A percentile compares a stretch with the other conserved stretches of the same genome.
Conservation (phyloP, 2,888 invertebrate species). For the Ormia ochracea region DNA sequence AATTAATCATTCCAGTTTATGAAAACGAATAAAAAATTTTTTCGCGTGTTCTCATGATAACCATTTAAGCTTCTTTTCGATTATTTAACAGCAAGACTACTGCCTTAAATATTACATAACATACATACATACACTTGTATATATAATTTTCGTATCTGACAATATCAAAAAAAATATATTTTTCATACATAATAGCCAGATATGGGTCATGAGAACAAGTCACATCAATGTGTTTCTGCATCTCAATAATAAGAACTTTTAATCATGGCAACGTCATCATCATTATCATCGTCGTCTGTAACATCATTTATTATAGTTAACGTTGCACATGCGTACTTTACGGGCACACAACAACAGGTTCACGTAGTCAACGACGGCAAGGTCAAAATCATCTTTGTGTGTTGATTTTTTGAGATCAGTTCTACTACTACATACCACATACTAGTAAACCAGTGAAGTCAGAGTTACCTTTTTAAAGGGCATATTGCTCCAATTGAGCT, state of each 20-base stretch:
- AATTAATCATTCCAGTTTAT: too few species aligned
- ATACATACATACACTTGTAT: neutral
- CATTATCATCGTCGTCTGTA: neutral
- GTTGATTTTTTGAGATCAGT: constrained; percentile 19
- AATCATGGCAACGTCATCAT: constrained; percentile 9
- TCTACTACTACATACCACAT: too few species aligned
- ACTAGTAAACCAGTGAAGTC: neutral
- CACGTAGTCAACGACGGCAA: constrained; percentile 43
- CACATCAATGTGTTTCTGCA: constrained; percentile 1
- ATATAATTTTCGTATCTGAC: neutral
- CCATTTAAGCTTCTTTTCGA: neutral
- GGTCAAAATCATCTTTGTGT: constrained; percentile 49
- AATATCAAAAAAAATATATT: neutral
- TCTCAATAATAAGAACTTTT: constrained; percentile 42
- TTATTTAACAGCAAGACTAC: neutral
- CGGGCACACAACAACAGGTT: constrained; percentile 44
- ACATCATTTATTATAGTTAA: neutral
- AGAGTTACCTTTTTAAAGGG: neutral
- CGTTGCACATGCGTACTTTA: neutral
- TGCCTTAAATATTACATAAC: neutral
- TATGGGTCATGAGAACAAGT: constrained; percentile 61
- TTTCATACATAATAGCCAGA: constrained; percentile 11
- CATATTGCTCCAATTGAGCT: too few species aligned
- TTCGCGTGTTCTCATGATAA: neutral
- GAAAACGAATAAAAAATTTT: too few species aligned